Evolutionary conservation across 1,140 invertebrate genomes (phyloP).

Genomic region (Calephelis virginiensis): DNA sequence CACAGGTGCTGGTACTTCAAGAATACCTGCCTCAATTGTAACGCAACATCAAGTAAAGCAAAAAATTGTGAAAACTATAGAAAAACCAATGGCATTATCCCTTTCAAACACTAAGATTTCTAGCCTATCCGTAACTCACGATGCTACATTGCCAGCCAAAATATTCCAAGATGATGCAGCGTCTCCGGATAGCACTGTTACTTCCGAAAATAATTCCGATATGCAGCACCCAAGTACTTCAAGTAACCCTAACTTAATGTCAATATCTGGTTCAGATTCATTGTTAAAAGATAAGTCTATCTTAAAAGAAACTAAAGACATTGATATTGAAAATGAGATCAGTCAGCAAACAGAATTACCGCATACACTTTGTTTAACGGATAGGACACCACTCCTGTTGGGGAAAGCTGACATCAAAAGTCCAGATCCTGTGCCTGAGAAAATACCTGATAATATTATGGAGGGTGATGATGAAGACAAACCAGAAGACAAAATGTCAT

Average conservation of each 20-base stretch:
- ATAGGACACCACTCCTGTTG: constrained; percentile 59
- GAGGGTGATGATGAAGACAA: constrained; percentile 77
- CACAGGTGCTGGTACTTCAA: constrained; percentile 45
- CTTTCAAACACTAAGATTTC: constrained; percentile 75
- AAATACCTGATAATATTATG: constrained; percentile 78
- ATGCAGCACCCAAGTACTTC: constrained; percentile 39
- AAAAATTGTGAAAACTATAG: constrained; percentile 75
- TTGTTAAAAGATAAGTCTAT: constrained; percentile 47
- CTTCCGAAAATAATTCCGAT: constrained; percentile 68
- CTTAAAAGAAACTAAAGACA: constrained; percentile 63
- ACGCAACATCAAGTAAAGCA: constrained; percentile 75
- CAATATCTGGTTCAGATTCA: constrained; percentile 41
- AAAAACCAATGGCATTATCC: constrained; percentile 77
- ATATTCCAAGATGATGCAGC: constrained; percentile 82
- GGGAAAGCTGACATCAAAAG: constrained; percentile 73
- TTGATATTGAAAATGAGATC: constrained; percentile 74
- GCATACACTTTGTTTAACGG: constrained; percentile 60
- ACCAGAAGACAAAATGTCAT: constrained; percentile 60
- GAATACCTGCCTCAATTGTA: constrained; percentile 68
- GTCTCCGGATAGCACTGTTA: constrained; percentile 78
- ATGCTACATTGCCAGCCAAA: constrained; percentile 79
- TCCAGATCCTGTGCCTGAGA: constrained; percentile 74
- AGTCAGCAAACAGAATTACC: constrained; percentile 74
- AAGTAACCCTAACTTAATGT: constrained; percentile 45
- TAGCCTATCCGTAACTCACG: constrained; percentile 78